phyloP scores from a whole-genome alignment of 2,888 invertebrate species.

The Lacanobia wlatinum region DNA sequence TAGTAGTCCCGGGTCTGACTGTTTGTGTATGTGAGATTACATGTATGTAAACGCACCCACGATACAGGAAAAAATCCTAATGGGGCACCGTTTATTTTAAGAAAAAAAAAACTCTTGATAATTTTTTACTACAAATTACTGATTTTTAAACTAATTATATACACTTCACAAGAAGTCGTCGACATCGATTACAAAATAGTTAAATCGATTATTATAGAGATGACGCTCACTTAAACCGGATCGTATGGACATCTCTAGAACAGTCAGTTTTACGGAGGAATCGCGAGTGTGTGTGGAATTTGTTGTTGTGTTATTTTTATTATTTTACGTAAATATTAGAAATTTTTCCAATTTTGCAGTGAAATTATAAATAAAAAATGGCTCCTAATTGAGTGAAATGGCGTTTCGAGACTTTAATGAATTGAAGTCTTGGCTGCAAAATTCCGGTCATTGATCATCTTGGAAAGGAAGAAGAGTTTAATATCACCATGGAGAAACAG shows the following conservation, averaged over 20 bases:
- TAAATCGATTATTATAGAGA: too few relatives aligned
- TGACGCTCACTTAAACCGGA: background rate
- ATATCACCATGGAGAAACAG: conserved; percentile 78
- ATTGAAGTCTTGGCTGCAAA: conserved; percentile 79
- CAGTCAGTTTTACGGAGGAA: conserved; percentile 20
- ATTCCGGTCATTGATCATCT: conserved; percentile 63
- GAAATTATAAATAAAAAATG: conserved; percentile 53
- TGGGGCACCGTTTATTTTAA: too few relatives aligned
- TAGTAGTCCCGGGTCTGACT: too few relatives aligned
- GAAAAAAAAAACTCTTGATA: too few relatives aligned
- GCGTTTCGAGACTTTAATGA: conserved; percentile 73
- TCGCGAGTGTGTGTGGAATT: conserved; percentile 37
- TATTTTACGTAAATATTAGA: conserved; percentile 27
- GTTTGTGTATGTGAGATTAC: too few relatives aligned
- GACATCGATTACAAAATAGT: too few relatives aligned
- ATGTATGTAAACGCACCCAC: too few relatives aligned
- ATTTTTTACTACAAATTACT: too few relatives aligned
- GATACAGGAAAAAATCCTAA: too few relatives aligned
- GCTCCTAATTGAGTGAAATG: conserved; percentile 72
- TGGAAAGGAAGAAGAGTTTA: conserved; percentile 23
- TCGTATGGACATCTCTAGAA: conserved; percentile 19
- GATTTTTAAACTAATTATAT: too few relatives aligned
- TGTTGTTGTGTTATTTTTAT: conserved; percentile 36
- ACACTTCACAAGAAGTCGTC: too few relatives aligned
- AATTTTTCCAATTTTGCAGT: conserved; percentile 16